phyloP scores from a whole-genome alignment of 2,797 vertebrate genomes.

The Megaceryle alcyon region DNA sequence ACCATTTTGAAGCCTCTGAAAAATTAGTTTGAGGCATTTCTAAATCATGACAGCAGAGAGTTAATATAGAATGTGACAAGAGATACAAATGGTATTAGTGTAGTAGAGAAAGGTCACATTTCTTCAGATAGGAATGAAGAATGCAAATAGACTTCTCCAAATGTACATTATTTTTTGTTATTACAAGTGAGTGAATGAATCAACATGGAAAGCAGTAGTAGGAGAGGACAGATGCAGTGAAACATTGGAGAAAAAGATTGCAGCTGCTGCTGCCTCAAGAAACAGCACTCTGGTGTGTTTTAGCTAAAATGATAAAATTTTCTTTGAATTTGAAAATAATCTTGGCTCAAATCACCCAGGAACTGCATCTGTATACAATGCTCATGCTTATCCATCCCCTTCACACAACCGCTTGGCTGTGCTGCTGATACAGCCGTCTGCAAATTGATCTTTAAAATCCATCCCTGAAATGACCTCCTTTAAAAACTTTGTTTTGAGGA shows the following conservation, averaged over 20 bases:
- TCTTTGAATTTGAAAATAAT: neutral
- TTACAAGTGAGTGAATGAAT: neutral
- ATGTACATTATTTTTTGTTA: neutral
- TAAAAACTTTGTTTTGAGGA: neutral
- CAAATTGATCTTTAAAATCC: neutral
- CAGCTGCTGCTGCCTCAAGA: neutral
- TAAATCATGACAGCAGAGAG: neutral
- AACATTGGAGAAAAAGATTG: neutral
- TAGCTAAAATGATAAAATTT: neutral
- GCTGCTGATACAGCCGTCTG: neutral
- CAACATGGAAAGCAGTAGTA: neutral
- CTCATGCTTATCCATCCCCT: neutral
- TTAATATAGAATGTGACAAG: neutral
- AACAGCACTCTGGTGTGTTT: neutral
- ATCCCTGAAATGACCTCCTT: neutral
- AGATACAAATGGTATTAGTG: neutral
- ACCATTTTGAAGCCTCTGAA: neutral
- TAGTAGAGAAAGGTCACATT: neutral
- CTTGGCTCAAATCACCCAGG: neutral
- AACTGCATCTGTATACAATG: neutral
- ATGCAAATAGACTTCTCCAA: neutral
- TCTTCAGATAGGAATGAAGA: neutral
- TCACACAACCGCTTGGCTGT: neutral
- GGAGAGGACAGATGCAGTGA: neutral
- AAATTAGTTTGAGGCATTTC: neutral